These are phyloP conservation scores for Caenorhabditis doughertyi DNA, from an alignment of 2,888 invertebrate genomes.

Conservation along the genomic window DNA sequence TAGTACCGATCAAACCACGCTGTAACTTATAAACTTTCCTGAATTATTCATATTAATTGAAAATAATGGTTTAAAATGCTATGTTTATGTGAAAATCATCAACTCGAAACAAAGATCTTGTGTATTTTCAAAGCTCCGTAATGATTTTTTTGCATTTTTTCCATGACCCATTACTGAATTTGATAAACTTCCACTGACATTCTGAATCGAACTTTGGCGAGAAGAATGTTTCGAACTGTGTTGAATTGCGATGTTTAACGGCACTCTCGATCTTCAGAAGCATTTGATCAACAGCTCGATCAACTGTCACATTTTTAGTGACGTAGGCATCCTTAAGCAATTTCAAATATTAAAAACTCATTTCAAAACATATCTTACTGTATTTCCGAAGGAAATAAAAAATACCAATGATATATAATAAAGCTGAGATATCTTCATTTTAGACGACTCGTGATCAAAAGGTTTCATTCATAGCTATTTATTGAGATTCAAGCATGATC, in stretches of 20 bases:
- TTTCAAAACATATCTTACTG: not conserved
- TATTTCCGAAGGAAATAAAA: too few species aligned
- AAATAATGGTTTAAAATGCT: not conserved
- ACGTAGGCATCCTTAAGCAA: slow-evolving; percentile 12
- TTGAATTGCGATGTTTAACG: slow-evolving; percentile 9
- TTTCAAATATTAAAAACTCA: not conserved
- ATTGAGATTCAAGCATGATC: too few species aligned
- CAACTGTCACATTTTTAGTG: slow-evolving; percentile 30
- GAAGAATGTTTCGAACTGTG: slow-evolving; percentile 33
- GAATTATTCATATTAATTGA: not conserved
- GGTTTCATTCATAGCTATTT: too few species aligned
- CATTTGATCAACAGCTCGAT: slow-evolving; percentile 44
- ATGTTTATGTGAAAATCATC: not conserved
- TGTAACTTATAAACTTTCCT: too few species aligned
- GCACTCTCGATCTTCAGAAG: slow-evolving; percentile 28
- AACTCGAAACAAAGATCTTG: not conserved
- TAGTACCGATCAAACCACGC: slow-evolving; percentile 56
- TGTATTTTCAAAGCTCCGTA: slow-evolving; percentile 17
- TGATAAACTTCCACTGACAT: slow-evolving; percentile 49
- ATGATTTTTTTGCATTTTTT: slow-evolving; percentile 9
- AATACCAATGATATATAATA: too few species aligned
- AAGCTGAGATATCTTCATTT: too few species aligned
- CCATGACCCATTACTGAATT: slow-evolving; percentile 15
- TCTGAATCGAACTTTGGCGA: slow-evolving; percentile 44
- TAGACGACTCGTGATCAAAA: too few species aligned